Evolutionary conservation across 2,888 invertebrate species (phyloP), one percentile per base, ranked within the genome.

Genomic region (Cantharis rufa): DNA sequence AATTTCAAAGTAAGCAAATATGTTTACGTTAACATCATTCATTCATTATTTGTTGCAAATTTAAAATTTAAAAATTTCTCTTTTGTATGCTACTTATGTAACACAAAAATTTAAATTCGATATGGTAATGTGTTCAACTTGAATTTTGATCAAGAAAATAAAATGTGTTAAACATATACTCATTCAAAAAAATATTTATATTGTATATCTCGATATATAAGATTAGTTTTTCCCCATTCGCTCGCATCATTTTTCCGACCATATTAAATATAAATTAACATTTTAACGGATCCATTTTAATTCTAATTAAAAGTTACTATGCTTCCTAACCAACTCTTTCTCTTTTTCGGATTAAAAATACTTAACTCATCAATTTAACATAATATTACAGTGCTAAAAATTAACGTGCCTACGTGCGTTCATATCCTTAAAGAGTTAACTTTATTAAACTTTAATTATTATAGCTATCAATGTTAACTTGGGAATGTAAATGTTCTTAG

Each of bases 101-200:
- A 48, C 48, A 48, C 48, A 18, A 66, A 66, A 66, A 66, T 66
- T 66, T 66, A 66, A 66, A 66, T 66, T 66, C 64, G 18, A 21
- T 66, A 66, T 66, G 64, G 64, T 66, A 66, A 66, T 66, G 18
- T 21, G 64, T 24, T 66, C 64, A 66, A 66, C 21, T 66, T 66
- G 64, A 66, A 66, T 66, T 66, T 21, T 66, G 64, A 66, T 66
- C 64, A 66, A 66, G 16, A 66, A 66, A 66, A 48, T 48, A 48
- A 48, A 48, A 48, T 48, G 48, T 48, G 48, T 48, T 48, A 48
- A 48, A 48, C 48, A 48, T 48, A 48, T n/a, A 48, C 48, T 48
- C 48, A 48, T 48, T 48, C 48, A 48, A 48, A 48, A 48, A 48
- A 48, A 48, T 48, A n/a, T 48, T 48, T 48, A 48, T 48, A 48